These are phyloP conservation scores for Numenius arquata DNA, from an alignment of 2,113 vertebrate species.

Conservation along the genomic window DNA sequence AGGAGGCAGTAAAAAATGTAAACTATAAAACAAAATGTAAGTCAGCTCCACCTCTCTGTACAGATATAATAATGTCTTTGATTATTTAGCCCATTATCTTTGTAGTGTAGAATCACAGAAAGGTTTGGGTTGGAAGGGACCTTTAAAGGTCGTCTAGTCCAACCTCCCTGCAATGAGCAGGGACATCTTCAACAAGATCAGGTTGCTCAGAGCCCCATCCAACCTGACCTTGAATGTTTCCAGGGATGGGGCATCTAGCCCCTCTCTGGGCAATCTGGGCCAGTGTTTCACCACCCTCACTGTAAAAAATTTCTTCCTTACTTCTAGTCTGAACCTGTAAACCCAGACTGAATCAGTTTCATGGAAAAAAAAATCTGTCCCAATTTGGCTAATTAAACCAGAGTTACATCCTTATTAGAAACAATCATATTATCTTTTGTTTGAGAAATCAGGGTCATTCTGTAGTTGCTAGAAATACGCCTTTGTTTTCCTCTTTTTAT, in stretches of 20 bases:
- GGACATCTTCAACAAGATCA: background rate
- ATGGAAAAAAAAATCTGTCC: background rate
- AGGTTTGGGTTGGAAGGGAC: background rate
- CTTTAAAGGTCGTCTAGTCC: background rate
- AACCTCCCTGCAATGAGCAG: background rate
- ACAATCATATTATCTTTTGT: background rate
- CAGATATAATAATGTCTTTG: background rate
- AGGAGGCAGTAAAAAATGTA: background rate
- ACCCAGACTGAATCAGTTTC: background rate
- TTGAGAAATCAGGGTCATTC: background rate
- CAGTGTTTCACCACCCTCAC: background rate
- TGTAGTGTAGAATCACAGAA: background rate
- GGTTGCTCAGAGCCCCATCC: background rate
- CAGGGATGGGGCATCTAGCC: background rate
- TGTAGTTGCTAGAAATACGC: background rate
- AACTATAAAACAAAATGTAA: background rate
- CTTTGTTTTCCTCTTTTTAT: background rate
- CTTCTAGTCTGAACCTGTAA: background rate
- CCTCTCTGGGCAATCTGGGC: background rate
- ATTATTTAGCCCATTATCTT: background rate
- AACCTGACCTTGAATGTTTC: background rate
- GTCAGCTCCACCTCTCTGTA: background rate
- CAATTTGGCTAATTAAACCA: background rate
- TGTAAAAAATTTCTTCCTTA: background rate
- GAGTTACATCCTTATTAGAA: background rate